Evolutionary conservation across 2,113 vertebrate genomes (phyloP).

Genomic region (Thinocorus orbignyianus): DNA sequence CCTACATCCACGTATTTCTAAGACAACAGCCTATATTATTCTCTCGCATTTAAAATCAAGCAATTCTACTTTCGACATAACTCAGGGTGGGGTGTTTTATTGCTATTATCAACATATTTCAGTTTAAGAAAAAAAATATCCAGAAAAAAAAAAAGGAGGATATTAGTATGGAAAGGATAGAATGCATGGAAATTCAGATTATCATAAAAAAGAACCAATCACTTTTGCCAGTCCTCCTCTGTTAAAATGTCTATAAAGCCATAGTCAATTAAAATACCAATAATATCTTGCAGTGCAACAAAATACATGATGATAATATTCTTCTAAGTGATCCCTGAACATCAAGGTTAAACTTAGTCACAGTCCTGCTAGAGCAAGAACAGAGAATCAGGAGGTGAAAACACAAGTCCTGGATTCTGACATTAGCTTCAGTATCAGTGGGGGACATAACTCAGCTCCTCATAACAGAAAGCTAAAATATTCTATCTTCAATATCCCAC

Average conservation of each 20-base stretch:
- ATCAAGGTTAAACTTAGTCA: neutral
- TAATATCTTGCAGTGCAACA: neutral
- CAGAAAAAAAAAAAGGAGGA: too few relatives aligned
- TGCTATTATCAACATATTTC: neutral
- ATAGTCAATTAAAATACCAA: neutral
- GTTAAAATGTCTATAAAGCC: neutral
- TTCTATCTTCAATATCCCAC: neutral
- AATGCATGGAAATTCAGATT: neutral
- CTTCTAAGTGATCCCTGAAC: neutral
- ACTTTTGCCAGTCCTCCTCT: neutral
- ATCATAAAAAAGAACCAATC: neutral
- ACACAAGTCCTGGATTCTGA: neutral
- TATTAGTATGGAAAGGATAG: neutral
- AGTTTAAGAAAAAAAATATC: neutral
- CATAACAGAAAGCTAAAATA: neutral
- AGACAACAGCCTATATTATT: neutral
- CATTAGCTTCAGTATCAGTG: neutral
- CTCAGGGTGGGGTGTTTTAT: neutral
- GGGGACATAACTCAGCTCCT: neutral
- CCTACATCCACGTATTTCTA: neutral
- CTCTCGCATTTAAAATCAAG: neutral
- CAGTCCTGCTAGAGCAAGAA: neutral
- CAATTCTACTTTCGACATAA: neutral
- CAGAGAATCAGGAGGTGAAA: neutral
- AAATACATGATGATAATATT: neutral